These are phyloP conservation scores for Periphyllus acericola DNA, from an alignment of 2,888 invertebrate genomes.

Conservation along the genomic window DNA sequence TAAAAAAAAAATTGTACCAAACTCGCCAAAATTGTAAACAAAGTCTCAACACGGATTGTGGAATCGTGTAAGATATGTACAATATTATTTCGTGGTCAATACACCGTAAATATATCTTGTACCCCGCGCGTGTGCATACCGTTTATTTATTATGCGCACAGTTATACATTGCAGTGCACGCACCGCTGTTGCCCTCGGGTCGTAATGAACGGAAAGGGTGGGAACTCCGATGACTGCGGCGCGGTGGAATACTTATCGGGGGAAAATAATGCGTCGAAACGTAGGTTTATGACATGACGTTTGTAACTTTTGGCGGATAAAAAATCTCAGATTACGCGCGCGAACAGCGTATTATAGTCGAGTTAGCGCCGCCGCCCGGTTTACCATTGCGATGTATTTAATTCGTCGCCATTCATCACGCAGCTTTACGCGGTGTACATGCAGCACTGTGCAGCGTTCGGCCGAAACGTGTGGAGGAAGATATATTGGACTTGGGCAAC, in stretches of 20 bases:
- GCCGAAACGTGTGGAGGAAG: not conserved
- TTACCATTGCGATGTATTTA: constrained; percentile 1
- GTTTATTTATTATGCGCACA: no score
- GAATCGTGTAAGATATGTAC: not conserved
- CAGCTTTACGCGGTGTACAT: not conserved
- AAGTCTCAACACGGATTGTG: not conserved
- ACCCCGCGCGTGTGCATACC: no score
- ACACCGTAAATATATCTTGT: no score
- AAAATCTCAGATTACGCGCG: not conserved
- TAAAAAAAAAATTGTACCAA: not conserved
- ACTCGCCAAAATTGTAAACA: not conserved
- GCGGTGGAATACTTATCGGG: not conserved
- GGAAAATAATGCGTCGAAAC: not conserved
- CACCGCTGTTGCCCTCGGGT: not conserved
- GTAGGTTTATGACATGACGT: not conserved
- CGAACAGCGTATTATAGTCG: not conserved
- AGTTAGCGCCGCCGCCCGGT: not conserved
- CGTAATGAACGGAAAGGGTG: not conserved
- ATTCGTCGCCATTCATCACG: not conserved
- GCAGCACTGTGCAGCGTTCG: no score
- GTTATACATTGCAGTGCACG: not conserved
- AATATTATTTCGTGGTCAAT: not conserved
- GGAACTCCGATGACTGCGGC: not conserved
- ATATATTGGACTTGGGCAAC: constrained; percentile 9
- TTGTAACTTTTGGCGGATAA: not conserved